Base-by-base conservation (phyloP, 2,113 vertebrate species). In the Halichoerus grypus region DNA sequence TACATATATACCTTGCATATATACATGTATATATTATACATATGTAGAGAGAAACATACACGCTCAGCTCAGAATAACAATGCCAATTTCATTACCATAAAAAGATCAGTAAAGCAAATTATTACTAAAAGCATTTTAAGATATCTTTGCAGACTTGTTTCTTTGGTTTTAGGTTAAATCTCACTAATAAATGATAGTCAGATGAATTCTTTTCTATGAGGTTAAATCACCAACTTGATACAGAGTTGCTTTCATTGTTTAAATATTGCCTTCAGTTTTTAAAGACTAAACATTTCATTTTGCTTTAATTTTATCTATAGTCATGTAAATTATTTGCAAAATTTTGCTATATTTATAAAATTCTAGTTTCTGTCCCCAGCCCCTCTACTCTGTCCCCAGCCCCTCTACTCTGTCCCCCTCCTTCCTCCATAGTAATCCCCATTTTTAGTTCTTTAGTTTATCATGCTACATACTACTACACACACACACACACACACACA, bases 341-440 rank as follows among this genome's bases (percentile, higher is more conserved):
- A 55, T 21, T 72, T 79, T 91, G 65, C 65, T 53, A 19, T 51
- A 81, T 33, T 95, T 91, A 72, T 49, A 94, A 95, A 95, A 80
- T 74, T 90, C 69, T 95, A 28, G 16, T 77, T 71, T 67, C 33
- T 93, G 10, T 92, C 21, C 28, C 36, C 46, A 1, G 57, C 19
- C 10, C 42, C 33, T 87, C 26, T 59, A 51, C 24, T 12, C 36
- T 94, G 12, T 72, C 49, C 28, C 36, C 46, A 1, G 57, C 19
- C 10, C 42, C 33, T 87, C 26, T 59, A 51, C 24, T 12, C 36
- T 94, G 12, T 72, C 49, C n/a, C n/a, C 26, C 14, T 96, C 46
- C 26, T 72, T 94, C 26, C 13, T 19, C 33, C 26, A 46, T 0
- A 86, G 7, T 21, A 28, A 88, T 2, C 21, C 14, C 39, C 36